Evolutionary conservation across 1,140 invertebrate genomes (phyloP).

Genomic region (Ooceraea biroi): DNA sequence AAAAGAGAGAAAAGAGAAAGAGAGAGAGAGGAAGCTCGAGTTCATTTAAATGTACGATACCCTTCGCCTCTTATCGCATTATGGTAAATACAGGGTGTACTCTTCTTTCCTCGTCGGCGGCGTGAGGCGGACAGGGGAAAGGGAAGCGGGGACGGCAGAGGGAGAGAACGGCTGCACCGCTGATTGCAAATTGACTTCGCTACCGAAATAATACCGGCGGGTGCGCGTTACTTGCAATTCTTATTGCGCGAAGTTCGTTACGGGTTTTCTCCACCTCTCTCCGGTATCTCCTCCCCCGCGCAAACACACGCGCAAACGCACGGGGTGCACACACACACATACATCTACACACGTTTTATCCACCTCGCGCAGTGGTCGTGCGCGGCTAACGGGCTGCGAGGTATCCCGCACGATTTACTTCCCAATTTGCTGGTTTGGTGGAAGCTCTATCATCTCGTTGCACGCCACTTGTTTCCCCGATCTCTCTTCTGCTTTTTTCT

Average conservation of each 20-base stretch:
- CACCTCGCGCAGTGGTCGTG: conserved; percentile 7
- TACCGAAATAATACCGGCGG: conserved; percentile 78
- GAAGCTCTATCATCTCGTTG: conserved; percentile 57
- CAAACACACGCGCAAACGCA: not conserved
- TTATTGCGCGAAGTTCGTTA: conserved; percentile 77
- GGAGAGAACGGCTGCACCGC: conserved; percentile 72
- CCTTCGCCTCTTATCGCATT: conserved; percentile 82
- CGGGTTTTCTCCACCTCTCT: conserved; percentile 69
- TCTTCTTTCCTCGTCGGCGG: conserved; percentile 68
- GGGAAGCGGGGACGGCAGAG: conserved; percentile 43
- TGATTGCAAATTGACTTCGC: conserved; percentile 85
- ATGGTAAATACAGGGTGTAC: conserved; percentile 82
- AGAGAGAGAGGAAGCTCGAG: conserved; percentile 54
- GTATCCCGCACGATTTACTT: conserved; percentile 53
- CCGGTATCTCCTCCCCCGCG: conserved; percentile 32
- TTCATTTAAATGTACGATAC: conserved; percentile 84
- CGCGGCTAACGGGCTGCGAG: conserved; percentile 14
- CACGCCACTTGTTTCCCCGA: conserved; percentile 28
- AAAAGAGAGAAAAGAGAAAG: conserved; percentile 19
- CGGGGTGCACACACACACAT: not conserved
- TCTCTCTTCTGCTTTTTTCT: not conserved
- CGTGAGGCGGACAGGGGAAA: conserved; percentile 67
- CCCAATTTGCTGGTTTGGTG: conserved; percentile 57
- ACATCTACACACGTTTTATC: conserved; percentile 3
- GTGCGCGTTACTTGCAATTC: conserved; percentile 74